A percentile compares a stretch with the other conserved stretches of the same genome.
Conservation (phyloP, 2,797 vertebrate genomes). For the Trichosurus vulpecula region DNA sequence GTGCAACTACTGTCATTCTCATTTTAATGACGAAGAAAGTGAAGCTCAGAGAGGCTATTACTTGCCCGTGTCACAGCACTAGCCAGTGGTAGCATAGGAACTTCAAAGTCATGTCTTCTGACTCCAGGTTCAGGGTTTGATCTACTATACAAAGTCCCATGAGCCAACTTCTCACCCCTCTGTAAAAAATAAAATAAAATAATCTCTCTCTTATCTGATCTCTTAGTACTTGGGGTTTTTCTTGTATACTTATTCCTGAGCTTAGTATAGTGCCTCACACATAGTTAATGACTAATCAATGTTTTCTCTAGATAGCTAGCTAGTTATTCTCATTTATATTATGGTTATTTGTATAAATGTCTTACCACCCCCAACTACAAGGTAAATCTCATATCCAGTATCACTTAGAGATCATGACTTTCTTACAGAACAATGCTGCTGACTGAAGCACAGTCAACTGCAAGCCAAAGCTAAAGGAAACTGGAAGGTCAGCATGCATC, state of each 20-base stretch:
- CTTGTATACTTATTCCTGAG: background rate
- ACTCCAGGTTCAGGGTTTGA: background rate
- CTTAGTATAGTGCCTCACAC: background rate
- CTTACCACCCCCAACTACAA: background rate
- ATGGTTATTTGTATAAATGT: background rate
- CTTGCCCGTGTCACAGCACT: background rate
- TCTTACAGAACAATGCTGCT: background rate
- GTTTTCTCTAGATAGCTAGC: background rate
- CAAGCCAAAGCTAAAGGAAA: background rate
- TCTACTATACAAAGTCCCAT: background rate
- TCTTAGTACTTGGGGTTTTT: background rate
- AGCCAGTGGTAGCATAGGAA: background rate
- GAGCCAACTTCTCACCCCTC: background rate
- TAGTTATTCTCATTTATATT: background rate
- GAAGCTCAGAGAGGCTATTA: background rate
- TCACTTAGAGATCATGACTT: background rate
- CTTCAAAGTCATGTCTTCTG: background rate
- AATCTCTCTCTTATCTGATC: background rate
- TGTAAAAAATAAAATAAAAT: background rate
- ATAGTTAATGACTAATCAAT: background rate
- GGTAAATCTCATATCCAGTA: background rate
- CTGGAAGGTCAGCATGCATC: background rate
- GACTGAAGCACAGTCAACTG: background rate
- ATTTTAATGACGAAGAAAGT: background rate
- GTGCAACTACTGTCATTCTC: background rate